Base-by-base conservation (phyloP, 2,888 invertebrate genomes). In the Drosophila formosana region DNA sequence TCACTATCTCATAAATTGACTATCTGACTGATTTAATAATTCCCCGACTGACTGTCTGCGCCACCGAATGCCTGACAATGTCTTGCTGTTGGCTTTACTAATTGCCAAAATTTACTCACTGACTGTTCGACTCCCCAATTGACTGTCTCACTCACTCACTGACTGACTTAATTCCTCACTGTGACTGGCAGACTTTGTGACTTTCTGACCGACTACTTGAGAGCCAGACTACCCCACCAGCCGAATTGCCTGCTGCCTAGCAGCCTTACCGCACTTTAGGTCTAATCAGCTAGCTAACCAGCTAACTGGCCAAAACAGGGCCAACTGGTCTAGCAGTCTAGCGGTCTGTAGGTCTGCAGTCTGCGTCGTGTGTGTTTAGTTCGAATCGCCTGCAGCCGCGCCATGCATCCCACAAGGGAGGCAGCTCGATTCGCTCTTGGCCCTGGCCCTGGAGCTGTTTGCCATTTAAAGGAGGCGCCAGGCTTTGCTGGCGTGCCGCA, bases 401-500 rank as follows among this genome's bases (percentile, higher is more conserved):
- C 4, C 34, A 11, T 34, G 34, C 34, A 34, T 34, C 11, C 34
- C 9, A 11, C 4, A 34, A 11, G 34, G 32, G 32, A 18, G 18
- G 18, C 18, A 1, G 18, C 18, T 18, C 18, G 18, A 11, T 9
- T 28, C 23, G 9, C 28, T 25, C 41, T 3, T 30, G 30, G 28
- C 34, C 39, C 39, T 68, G 53, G 37, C 50, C 55, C 37, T n/a
- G 39, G 23, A 8, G 23, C 23, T 43, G 13, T 26, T 28, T 13
- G 25, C 43, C 52, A 63, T 47, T 47, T 53, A 30, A 47, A 18
- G 41, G 28, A 46, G 45, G 13, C 53, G 41, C n/a, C 47, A 1
- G 41, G 13, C 51, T 37, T 37, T 56, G 23, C 32, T 79, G 50
- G 60, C 71, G 65, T 77, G 76, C 49, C 7, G 50, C 63, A 77